Percentiles rank a stretch among this genome's conserved stretches.
phyloP scores from a whole-genome alignment of 2,797 vertebrate genomes.

The Sebastes ruberrimus region DNA sequence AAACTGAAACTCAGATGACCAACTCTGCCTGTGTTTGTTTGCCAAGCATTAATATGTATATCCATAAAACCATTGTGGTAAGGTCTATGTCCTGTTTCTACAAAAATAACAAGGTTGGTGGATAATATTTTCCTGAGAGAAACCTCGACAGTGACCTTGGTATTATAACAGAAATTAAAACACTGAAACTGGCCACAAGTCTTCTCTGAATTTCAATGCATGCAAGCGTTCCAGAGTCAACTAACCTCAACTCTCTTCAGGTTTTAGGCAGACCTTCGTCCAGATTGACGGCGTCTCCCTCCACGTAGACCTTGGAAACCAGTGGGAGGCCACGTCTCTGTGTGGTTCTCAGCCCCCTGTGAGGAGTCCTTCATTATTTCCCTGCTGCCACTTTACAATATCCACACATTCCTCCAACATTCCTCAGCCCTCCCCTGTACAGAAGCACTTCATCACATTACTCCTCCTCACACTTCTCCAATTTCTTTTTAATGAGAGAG shows the following conservation, averaged over 20 bases:
- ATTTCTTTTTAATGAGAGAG: slow-evolving; percentile 53
- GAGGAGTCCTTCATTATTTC: slow-evolving; percentile 77
- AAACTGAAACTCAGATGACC: background rate
- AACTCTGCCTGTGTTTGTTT: slow-evolving; percentile 10
- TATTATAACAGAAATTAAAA: slow-evolving; percentile 22
- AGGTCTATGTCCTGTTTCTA: background rate
- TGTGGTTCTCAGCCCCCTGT: slow-evolving; percentile 76
- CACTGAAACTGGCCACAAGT: background rate
- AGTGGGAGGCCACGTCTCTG: slow-evolving; percentile 53
- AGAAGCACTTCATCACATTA: slow-evolving; percentile 58
- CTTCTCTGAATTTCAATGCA: background rate
- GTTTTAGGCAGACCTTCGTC: slow-evolving; percentile 30
- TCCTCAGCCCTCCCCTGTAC: slow-evolving; percentile 58
- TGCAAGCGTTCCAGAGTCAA: slow-evolving; percentile 7
- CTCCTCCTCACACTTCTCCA: slow-evolving; percentile 41
- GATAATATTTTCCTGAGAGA: slow-evolving; percentile 7
- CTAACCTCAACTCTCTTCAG: slow-evolving; percentile 21
- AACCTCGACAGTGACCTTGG: slow-evolving; percentile 19
- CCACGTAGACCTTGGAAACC: slow-evolving; percentile 34
- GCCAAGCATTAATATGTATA: background rate
- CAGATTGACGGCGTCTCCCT: slow-evolving; percentile 48
- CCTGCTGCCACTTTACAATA: slow-evolving; percentile 67
- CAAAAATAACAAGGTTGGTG: slow-evolving; percentile 1
- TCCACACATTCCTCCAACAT: slow-evolving; percentile 72
- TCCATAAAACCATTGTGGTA: background rate